These are phyloP conservation scores for Sinella curviseta DNA, from an alignment of 1,140 invertebrate genomes.

Conservation along the genomic window DNA sequence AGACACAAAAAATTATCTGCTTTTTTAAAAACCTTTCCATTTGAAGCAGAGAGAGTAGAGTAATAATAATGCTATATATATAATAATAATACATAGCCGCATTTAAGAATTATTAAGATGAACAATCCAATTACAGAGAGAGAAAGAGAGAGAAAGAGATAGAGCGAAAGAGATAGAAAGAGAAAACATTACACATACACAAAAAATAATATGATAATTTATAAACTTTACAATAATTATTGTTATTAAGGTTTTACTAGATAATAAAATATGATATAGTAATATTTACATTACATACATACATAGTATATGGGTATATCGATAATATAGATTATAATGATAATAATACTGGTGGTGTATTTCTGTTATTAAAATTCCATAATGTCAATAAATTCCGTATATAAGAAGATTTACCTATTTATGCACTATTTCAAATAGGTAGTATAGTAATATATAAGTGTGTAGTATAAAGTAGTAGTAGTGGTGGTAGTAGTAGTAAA, in stretches of 20 bases:
- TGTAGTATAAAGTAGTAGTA: background rate
- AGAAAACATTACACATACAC: background rate
- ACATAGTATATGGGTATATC: background rate
- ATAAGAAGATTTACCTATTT: background rate
- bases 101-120: no score
- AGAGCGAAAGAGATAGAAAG: background rate
- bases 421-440: background rate
- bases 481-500: background rate
- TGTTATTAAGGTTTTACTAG: background rate
- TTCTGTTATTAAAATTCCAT: background rate
- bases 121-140: no score
- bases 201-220: background rate
- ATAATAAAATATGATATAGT: no score
- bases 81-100: no score
- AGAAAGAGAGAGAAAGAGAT: background rate
- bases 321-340: no score
- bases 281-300: background rate
- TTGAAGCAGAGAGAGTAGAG: no score
- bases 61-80: no score
- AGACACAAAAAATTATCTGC: background rate
- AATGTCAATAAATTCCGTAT: background rate
- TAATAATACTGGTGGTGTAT: background rate
- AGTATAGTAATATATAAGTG: background rate
- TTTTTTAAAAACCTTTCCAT: background rate
- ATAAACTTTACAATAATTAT: background rate